phyloP scores from a whole-genome alignment of 2,113 vertebrate species.

The Anarhynchus alexandrinus region DNA sequence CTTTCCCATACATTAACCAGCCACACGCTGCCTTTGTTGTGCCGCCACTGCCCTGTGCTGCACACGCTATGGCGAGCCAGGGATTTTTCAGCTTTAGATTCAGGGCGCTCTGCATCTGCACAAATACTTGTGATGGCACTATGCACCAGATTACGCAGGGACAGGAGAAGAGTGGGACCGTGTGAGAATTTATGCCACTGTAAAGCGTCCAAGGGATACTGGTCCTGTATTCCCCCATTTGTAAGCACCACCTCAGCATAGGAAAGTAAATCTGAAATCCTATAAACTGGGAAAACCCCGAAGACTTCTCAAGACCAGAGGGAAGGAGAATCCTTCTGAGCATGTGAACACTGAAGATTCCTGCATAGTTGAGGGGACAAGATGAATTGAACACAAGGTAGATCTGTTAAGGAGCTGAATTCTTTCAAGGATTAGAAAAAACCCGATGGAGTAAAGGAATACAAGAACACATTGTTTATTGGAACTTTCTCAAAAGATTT shows the following conservation, averaged over 20 bases:
- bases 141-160: neutral
- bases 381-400: slow-evolving; percentile 43
- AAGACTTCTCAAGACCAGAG: neutral
- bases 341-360: neutral
- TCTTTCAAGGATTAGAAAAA: slow-evolving; percentile 50
- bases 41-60: neutral
- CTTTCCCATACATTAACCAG: neutral
- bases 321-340: neutral
- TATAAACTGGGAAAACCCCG: neutral
- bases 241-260: neutral
- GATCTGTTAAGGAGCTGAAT: slow-evolving; percentile 2
- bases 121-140: neutral
- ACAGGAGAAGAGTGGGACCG: neutral
- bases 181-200: neutral
- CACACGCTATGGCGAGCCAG: accelerated
- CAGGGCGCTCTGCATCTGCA: neutral
- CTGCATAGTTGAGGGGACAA: neutral
- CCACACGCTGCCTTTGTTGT: accelerated
- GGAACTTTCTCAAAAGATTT: slow-evolving; percentile 27
- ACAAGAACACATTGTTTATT: slow-evolving; percentile 31
- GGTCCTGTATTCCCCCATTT: neutral
- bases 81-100: neutral
- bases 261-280: neutral
- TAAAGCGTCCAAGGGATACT: neutral
- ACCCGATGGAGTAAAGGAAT: neutral